These are phyloP conservation scores for Phyllopteryx taeniolatus DNA, from an alignment of 2,113 vertebrate species.

Conservation along the genomic window DNA sequence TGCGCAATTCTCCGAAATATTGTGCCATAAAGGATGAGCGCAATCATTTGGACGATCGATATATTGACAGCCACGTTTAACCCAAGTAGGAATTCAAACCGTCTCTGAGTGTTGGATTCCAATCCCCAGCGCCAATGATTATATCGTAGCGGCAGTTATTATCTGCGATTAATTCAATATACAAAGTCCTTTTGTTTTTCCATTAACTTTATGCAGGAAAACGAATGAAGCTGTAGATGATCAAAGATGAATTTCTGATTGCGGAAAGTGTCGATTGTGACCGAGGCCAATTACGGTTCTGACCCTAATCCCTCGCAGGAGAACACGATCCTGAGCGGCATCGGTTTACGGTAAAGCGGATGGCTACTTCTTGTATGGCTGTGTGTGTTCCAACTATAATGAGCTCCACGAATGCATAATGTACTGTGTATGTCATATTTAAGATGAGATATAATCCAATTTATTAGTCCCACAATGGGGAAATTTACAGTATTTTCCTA, in stretches of 20 bases:
- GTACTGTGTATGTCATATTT: background rate
- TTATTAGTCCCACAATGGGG: background rate
- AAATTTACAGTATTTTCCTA: background rate
- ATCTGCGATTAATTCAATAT: background rate
- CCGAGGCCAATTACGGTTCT: background rate
- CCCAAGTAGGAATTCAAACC: background rate
- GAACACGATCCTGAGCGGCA: background rate
- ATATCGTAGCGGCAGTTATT: background rate
- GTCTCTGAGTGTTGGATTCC: background rate
- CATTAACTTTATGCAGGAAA: background rate
- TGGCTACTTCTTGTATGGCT: background rate
- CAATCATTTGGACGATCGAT: background rate
- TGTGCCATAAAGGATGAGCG: background rate
- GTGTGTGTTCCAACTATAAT: slow-evolving; percentile 15
- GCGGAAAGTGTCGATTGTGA: background rate
- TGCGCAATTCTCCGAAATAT: background rate
- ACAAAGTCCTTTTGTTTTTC: background rate
- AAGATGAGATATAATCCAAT: background rate
- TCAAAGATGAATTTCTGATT: background rate
- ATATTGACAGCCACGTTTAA: background rate
- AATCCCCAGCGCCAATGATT: background rate
- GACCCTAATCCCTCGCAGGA: background rate
- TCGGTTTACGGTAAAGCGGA: too few species aligned
- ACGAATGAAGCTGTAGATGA: background rate
- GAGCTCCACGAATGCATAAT: slow-evolving; percentile 11